Evolutionary conservation across 2,888 invertebrate genomes (phyloP).

Genomic region (Aproaerema taeniolella): DNA sequence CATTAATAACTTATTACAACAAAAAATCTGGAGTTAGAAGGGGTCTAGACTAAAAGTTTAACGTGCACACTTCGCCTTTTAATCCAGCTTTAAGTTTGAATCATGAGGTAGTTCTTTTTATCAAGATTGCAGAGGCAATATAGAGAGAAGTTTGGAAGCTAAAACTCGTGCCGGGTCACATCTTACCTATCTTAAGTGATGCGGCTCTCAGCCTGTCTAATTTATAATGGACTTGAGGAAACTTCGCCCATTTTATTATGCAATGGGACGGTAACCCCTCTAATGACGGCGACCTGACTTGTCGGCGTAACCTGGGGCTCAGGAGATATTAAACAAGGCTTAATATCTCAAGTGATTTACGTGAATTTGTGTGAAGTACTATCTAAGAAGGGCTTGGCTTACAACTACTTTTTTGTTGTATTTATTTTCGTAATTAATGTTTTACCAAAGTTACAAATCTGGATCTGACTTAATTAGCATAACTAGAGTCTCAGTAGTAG

Average conservation of each 20-base stretch:
- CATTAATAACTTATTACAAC: constrained; percentile 13
- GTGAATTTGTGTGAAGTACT: constrained; percentile 30
- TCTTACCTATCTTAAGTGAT: constrained; percentile 76
- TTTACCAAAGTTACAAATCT: too few species aligned
- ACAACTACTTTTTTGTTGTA: too few species aligned
- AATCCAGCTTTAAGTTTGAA: constrained; percentile 66
- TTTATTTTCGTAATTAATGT: too few species aligned
- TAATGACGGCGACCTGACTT: constrained; percentile 72
- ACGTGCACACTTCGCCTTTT: constrained; percentile 46
- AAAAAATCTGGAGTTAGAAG: constrained; percentile 31
- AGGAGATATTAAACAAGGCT: constrained; percentile 61
- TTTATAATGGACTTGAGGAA: constrained; percentile 77
- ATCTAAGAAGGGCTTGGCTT: too few species aligned
- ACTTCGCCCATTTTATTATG: constrained; percentile 77
- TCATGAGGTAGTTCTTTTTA: constrained; percentile 72
- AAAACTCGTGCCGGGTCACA: constrained; percentile 71
- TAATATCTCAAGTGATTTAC: constrained; percentile 52
- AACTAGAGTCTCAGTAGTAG: too few species aligned
- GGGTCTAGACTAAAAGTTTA: constrained; percentile 42
- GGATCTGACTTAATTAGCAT: too few species aligned
- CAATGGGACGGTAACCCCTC: constrained; percentile 74
- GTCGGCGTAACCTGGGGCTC: constrained; percentile 59
- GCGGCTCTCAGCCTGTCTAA: constrained; percentile 74
- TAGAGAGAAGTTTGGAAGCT: constrained; percentile 63
- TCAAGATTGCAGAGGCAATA: constrained; percentile 68